Evolutionary conservation across 2,797 vertebrate genomes (phyloP).

Genomic region (Prunella strophiata): DNA sequence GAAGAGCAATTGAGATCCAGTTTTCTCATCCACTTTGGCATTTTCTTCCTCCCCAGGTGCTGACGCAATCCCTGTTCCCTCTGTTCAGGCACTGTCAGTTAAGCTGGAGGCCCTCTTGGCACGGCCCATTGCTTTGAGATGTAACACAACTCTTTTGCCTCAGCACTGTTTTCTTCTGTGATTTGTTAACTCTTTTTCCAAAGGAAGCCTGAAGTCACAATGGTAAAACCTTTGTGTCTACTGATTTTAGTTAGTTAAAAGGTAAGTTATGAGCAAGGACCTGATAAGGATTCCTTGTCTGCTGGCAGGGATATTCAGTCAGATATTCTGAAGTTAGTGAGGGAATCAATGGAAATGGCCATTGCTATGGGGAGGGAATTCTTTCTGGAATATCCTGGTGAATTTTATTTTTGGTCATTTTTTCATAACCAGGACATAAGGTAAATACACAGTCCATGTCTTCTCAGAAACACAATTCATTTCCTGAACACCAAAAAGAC

Average conservation of each 20-base stretch:
- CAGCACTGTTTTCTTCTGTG: background rate
- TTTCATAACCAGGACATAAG: background rate
- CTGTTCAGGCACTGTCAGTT: background rate
- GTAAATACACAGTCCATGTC: background rate
- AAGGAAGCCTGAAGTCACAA: background rate
- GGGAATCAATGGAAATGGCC: background rate
- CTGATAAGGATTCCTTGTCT: background rate
- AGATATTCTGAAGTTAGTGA: background rate
- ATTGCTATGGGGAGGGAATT: background rate
- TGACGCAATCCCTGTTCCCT: background rate
- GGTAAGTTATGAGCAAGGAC: background rate
- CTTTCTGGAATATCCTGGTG: background rate
- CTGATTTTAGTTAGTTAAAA: background rate
- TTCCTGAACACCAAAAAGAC: rapidly evolving
- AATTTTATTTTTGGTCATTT: background rate
- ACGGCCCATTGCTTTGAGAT: background rate
- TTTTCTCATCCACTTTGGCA: background rate
- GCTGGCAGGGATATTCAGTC: background rate
- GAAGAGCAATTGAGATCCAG: background rate
- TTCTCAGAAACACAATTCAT: background rate
- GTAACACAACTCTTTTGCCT: background rate
- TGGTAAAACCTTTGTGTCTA: background rate
- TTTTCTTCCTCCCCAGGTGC: background rate
- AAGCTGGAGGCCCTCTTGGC: background rate
- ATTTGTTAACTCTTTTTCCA: background rate